Evolutionary conservation across 2,888 invertebrate species (phyloP).

Genomic region (Nematopogon swammerdamellus): DNA sequence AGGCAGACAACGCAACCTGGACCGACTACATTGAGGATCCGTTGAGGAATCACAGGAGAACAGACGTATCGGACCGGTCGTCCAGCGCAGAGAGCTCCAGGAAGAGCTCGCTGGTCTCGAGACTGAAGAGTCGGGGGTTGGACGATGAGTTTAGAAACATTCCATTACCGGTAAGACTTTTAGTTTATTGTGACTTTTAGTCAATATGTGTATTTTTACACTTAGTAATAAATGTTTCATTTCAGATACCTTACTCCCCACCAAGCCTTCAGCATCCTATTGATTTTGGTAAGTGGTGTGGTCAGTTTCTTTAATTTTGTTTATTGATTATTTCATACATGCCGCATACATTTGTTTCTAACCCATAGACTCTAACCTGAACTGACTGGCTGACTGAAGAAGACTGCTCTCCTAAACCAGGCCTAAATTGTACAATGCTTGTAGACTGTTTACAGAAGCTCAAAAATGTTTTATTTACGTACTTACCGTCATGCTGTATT

Average conservation of each 20-base stretch:
- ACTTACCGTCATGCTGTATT: too few species aligned
- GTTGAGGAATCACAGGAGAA: constrained; percentile 14
- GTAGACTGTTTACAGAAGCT: too few species aligned
- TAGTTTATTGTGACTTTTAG: background rate
- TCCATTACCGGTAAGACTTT: constrained; percentile 17
- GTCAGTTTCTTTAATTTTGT: too few species aligned
- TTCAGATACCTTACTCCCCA: constrained; percentile 30
- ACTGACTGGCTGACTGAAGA: too few species aligned
- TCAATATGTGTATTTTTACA: background rate
- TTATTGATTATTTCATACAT: constrained; percentile 2
- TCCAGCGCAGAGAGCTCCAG: constrained; percentile 7
- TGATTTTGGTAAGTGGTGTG: constrained; percentile 54
- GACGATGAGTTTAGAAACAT: constrained; percentile 56
- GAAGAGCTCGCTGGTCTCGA: constrained; percentile 8
- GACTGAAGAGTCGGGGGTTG: constrained; percentile 67
- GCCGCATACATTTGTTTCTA: too few species aligned
- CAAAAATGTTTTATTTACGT: too few species aligned
- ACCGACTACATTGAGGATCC: constrained; percentile 28
- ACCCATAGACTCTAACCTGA: too few species aligned
- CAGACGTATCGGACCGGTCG: background rate
- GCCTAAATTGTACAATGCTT: too few species aligned
- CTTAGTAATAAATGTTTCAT: constrained; percentile 6
- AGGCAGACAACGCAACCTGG: constrained; percentile 19
- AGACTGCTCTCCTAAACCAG: too few species aligned
- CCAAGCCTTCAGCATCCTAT: constrained; percentile 36